A percentile compares a stretch with the other conserved stretches of the same genome.
These are phyloP conservation scores for Galago senegalensis DNA, from an alignment of 2,797 vertebrate genomes.

Conservation along the genomic window DNA sequence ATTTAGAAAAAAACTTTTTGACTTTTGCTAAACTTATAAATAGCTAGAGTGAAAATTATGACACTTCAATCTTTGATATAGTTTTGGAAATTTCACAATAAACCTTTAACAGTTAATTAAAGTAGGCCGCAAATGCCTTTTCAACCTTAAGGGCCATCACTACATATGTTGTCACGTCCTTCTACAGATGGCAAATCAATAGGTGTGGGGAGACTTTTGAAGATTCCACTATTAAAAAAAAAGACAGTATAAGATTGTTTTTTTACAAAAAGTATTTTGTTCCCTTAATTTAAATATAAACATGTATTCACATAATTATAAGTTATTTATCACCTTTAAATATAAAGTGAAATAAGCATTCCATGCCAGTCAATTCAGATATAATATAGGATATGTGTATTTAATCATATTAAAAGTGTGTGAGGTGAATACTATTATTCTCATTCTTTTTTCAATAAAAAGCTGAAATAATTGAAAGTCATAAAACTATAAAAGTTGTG, in stretches of 20 bases:
- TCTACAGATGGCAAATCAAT: not conserved
- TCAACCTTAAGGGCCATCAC: not conserved
- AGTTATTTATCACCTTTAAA: not conserved
- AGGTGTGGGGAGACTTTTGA: not conserved
- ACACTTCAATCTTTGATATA: constrained; percentile 7
- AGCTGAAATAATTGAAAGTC: not conserved
- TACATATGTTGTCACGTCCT: not conserved
- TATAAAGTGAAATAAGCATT: not conserved
- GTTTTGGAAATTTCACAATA: not conserved
- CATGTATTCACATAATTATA: not conserved
- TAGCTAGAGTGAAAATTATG: not conserved
- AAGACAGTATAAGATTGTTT: not conserved
- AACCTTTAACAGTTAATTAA: not conserved
- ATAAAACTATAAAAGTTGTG: not conserved
- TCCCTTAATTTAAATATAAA: constrained; percentile 37
- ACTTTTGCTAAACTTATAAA: constrained; percentile 6
- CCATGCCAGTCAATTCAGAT: not conserved
- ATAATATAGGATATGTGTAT: not conserved
- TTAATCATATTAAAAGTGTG: not conserved
- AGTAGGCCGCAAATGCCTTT: not conserved
- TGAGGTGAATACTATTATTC: not conserved
- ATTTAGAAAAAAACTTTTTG: not conserved
- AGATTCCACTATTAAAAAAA: not conserved
- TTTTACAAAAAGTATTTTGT: not conserved
- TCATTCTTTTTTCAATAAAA: not conserved